A percentile compares a stretch with the other conserved stretches of the same genome.
Evolutionary conservation across 1,140 invertebrate genomes (phyloP).

Genomic region (Pogonomyrmex barbatus): DNA sequence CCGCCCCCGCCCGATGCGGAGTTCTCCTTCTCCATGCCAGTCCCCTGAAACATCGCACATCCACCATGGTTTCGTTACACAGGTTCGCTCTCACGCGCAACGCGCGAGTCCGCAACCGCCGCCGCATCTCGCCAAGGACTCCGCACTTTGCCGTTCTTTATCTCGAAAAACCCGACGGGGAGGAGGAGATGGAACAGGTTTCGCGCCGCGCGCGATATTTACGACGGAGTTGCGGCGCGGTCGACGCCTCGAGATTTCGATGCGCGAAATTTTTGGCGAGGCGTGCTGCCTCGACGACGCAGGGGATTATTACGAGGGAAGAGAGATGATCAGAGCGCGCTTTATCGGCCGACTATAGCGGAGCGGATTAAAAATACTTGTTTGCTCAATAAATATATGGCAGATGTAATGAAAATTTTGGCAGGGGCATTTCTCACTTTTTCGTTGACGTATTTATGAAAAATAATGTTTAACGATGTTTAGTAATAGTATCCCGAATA

Average conservation of each 20-base stretch:
- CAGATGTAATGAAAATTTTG: conserved; percentile 11
- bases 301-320: conserved; percentile 5
- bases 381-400: conserved; percentile 2
- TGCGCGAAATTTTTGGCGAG: conserved; percentile 22
- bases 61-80: conserved; percentile 70
- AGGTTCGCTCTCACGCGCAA: conserved; percentile 55
- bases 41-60: conserved; percentile 78
- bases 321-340: background rate
- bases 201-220: conserved; percentile 49
- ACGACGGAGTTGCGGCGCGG: conserved; percentile 31
- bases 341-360: background rate
- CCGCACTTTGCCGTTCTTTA: conserved; percentile 31
- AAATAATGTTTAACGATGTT: background rate
- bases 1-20: conserved; percentile 84
- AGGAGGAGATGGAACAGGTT: conserved; percentile 28
- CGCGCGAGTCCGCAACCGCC: conserved; percentile 18
- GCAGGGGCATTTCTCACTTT: background rate
- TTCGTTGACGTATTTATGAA: background rate
- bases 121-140: conserved; percentile 51
- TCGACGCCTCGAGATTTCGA: conserved; percentile 39
- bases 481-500: background rate
- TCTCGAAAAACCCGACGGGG: conserved; percentile 20
- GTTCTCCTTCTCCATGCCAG: conserved; percentile 86
- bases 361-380: conserved; percentile 8
- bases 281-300: background rate